A percentile compares a stretch with the other conserved stretches of the same genome.
These are phyloP conservation scores for Cheilosia urbana DNA, from an alignment of 2,888 invertebrate species.

Conservation along the genomic window DNA sequence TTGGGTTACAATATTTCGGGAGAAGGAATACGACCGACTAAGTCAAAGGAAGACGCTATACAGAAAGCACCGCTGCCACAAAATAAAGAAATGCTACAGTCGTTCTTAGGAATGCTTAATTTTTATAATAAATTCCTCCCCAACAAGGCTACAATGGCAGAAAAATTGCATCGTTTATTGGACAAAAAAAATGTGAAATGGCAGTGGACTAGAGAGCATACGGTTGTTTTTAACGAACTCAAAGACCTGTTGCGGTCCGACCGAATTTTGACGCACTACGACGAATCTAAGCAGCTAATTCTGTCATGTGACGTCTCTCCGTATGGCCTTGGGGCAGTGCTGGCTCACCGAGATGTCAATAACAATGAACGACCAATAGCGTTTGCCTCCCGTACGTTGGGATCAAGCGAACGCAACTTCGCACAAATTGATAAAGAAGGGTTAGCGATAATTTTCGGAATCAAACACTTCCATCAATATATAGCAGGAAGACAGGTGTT, in stretches of 20 bases:
- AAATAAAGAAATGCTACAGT: slow-evolving; percentile 36
- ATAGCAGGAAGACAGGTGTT: slow-evolving; percentile 41
- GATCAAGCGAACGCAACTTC: slow-evolving; percentile 12
- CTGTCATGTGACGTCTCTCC: slow-evolving; percentile 37
- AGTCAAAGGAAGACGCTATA: slow-evolving; percentile 22
- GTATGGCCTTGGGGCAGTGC: slow-evolving; percentile 33
- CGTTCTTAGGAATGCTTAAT: slow-evolving; percentile 29
- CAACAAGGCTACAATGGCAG: slow-evolving; percentile 28
- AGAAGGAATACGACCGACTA: slow-evolving; percentile 17
- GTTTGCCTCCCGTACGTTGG: slow-evolving; percentile 36
- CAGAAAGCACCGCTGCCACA: slow-evolving; percentile 13
- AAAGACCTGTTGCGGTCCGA: slow-evolving; percentile 24
- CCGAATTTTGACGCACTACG: slow-evolving; percentile 34
- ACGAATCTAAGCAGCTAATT: slow-evolving; percentile 30
- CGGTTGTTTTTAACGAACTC: slow-evolving; percentile 15
- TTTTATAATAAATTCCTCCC: slow-evolving; percentile 26
- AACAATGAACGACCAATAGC: slow-evolving; percentile 33
- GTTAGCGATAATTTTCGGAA: slow-evolving; percentile 31
- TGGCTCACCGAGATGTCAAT: slow-evolving; percentile 37
- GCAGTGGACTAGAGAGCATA: slow-evolving; percentile 30
- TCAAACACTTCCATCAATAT: slow-evolving; percentile 28
- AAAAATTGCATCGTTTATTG: slow-evolving; percentile 31
- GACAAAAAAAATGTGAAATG: slow-evolving; percentile 40
- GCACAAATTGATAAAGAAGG: slow-evolving; percentile 43
- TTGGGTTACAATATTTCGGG: slow-evolving; percentile 38